phyloP scores from a whole-genome alignment of 2,888 invertebrate genomes.

The Thereva nobilitata region DNA sequence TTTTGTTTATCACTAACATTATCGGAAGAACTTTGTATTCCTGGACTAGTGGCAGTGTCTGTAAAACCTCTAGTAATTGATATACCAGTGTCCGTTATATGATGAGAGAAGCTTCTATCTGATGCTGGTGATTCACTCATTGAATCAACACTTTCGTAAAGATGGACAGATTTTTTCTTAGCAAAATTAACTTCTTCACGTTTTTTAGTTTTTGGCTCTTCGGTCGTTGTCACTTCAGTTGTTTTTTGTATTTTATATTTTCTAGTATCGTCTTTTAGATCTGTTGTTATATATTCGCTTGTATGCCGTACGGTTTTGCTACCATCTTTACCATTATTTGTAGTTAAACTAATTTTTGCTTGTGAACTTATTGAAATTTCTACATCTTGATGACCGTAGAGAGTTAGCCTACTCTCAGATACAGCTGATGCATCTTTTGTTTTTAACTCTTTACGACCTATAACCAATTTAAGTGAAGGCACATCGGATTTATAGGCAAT shows the following conservation, averaged over 20 bases:
- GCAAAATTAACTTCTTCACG: constrained; percentile 62
- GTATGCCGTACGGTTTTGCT: constrained; percentile 36
- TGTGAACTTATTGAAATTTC: constrained; percentile 63
- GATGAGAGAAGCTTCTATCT: constrained; percentile 61
- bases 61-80: constrained; percentile 61
- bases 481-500: constrained; percentile 26
- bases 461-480: constrained; percentile 59
- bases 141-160: constrained; percentile 58
- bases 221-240: constrained; percentile 41
- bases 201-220: constrained; percentile 52
- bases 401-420: constrained; percentile 61
- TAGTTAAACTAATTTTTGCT: constrained; percentile 61
- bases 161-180: constrained; percentile 60
- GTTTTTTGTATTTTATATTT: constrained; percentile 37
- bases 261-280: constrained; percentile 55
- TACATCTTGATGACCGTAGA: constrained; percentile 61
- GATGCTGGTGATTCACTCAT: constrained; percentile 57
- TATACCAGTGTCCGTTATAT: constrained; percentile 63
- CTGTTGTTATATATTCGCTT: constrained; percentile 41
- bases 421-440: constrained; percentile 61
- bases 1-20: constrained; percentile 44
- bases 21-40: constrained; percentile 53
- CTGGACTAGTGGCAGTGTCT: constrained; percentile 58
- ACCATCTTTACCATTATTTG: constrained; percentile 43
- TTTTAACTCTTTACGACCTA: constrained; percentile 61